Evolutionary conservation across 2,888 invertebrate species (phyloP), one percentile per base, ranked within the genome.

Genomic region (Drosophila kuntzei): DNA sequence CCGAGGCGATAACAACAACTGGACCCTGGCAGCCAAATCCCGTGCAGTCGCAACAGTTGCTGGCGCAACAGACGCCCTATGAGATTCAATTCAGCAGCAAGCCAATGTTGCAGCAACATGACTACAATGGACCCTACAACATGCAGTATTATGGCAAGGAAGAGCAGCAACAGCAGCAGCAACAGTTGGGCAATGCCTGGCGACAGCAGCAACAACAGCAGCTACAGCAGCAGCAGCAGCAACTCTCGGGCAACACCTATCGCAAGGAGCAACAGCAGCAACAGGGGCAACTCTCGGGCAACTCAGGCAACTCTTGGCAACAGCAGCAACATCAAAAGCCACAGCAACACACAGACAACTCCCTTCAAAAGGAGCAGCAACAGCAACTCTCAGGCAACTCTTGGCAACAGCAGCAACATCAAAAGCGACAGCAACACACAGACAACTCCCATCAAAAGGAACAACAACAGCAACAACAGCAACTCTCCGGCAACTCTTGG

Each of bases 21-120:
- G 80, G 71, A 12, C 78, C 71, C 50, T 79, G 79, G 79, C 54
- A 44, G 25, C 73, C 70, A 2, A 69, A 66, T 65, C 57, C 62
- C 2, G 16, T 49, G 1, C 61, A 20, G 1, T 7, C 29, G 11
- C 46, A 29, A 5, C 20, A 16, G 7, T 12, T 16, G 22, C 39
- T 25, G n/a, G 25, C 22, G 9, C 67, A 71, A n/a, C 59, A 60
- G 34, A 9, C 11, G 29, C 49, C 43, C 41, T 57, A 64, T 9
- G 78, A 74, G 51, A 57, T 61, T 7, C 39, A 3, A 22, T 63
- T 22, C 11, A 60, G 44, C 46, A 57, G 58, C 46, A 51, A 39
- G 25, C 43, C 39, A 11, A 14, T 39, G 20, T 29, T 34, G 9
- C 34, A 55, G 59, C 54, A 71, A 7, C 74, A 67, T 18, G 47